A percentile compares a stretch with the other conserved stretches of the same genome.
Evolutionary conservation across 1,140 invertebrate genomes (phyloP).

Genomic region (Agrypnia vestita): DNA sequence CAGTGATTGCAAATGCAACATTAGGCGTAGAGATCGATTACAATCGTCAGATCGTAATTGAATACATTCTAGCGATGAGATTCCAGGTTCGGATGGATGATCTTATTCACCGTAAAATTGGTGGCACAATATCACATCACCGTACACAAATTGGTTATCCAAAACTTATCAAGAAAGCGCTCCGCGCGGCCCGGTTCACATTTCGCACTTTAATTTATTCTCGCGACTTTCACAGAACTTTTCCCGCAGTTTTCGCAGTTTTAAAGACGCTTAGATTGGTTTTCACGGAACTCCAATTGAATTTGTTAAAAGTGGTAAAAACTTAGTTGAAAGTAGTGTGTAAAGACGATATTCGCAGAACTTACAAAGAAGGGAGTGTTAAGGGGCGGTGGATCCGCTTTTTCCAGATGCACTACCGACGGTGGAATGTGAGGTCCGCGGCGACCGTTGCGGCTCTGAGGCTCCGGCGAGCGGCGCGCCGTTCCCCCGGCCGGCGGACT

Average conservation of each 20-base stretch:
- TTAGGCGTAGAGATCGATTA: too few species aligned
- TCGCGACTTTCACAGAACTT: slow-evolving; percentile 34
- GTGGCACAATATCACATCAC: slow-evolving; percentile 14
- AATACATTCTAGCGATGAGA: too few species aligned
- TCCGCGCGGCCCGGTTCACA: neutral
- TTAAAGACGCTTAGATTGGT: neutral
- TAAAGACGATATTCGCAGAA: slow-evolving; percentile 24
- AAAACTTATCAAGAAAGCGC: slow-evolving; percentile 1
- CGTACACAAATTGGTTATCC: neutral
- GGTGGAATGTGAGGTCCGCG: slow-evolving; percentile 76
- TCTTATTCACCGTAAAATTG: neutral
- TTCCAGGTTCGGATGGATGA: neutral
- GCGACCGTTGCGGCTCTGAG: slow-evolving; percentile 73
- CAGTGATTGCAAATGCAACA: too few species aligned
- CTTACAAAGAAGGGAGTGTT: slow-evolving; percentile 56
- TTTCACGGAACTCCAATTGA: slow-evolving; percentile 6
- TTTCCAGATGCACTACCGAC: slow-evolving; percentile 57
- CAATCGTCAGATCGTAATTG: too few species aligned
- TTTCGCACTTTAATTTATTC: slow-evolving; percentile 16
- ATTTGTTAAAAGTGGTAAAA: neutral
- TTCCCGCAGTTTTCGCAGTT: neutral
- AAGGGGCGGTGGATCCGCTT: slow-evolving; percentile 54
- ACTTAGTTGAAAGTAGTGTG: neutral
- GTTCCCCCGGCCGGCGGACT: slow-evolving; percentile 34
- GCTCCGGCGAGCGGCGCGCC: slow-evolving; percentile 67